Base-by-base conservation (phyloP, 2,888 invertebrate species). In the Lomographa bimaculata region DNA sequence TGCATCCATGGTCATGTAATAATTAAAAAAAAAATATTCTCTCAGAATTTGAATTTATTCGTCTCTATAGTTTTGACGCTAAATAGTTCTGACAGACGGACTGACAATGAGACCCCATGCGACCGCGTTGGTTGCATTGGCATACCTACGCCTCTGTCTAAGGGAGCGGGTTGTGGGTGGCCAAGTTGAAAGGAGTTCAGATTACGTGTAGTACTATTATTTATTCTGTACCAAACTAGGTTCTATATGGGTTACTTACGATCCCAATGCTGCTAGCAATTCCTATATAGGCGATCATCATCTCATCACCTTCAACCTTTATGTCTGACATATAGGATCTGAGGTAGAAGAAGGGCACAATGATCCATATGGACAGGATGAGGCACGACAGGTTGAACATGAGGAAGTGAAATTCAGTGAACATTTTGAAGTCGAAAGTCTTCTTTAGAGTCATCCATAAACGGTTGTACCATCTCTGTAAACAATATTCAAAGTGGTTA, bases 331-430 rank as follows among this genome's bases (percentile, higher is more conserved):
- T 91, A 40, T 74, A 86, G 0, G 81, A 79, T 34, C 91, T 91
- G 64, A 96, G 93, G 77, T 95, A 94, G 74, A 98, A 96, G 83
- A 98, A 98, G 2, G 98, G 97, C 49, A 98, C 95, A 70, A 98
- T 97, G 76, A 95, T 95, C 95, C 97, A 97, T 59, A 95, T 94
- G 71, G 97, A 98, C 28, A 98, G 91, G 39, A 97, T 91, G 52
- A 97, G 92, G 35, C 96, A 97, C 18, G 96, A 95, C 16, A 97
- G 61, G 54, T 96, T 95, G 79, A 97, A 94, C 60, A 96, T 90
- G 18, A 95, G 80, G 77, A 96, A 97, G 69, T 95, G 95, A 36
- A 93, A 85, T 64, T 95, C 95, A 40, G 93, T 85, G 75, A 96
- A 95, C 90, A 96, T 92, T 20, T 93, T 93, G 77, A 96, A 94